Conservation (phyloP, 2,113 vertebrate species). For the Silurus asotus region DNA sequence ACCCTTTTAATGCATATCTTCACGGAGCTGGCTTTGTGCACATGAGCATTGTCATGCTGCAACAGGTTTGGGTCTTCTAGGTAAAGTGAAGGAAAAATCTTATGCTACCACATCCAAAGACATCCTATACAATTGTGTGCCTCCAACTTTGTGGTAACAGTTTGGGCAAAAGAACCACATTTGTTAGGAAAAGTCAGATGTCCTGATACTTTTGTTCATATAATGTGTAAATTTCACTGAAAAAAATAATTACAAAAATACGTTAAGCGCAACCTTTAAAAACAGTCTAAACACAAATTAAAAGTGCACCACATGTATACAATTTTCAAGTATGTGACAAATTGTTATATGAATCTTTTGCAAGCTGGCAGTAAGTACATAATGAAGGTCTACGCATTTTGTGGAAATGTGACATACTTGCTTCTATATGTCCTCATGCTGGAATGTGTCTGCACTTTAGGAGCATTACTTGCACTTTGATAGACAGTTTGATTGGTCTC, state of each 20-base stretch:
- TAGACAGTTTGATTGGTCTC: conserved; percentile 38
- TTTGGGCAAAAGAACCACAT: too few relatives aligned
- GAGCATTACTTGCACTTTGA: conserved; percentile 16
- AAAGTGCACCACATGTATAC: neutral
- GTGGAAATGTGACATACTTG: neutral
- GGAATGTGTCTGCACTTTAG: neutral
- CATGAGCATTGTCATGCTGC: too few relatives aligned
- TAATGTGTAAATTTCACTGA: neutral
- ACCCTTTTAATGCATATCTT: too few relatives aligned
- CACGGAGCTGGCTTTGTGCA: too few relatives aligned
- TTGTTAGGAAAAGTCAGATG: too few relatives aligned
- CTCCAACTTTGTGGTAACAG: too few relatives aligned
- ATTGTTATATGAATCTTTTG: neutral
- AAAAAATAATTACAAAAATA: neutral
- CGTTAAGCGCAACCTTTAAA: neutral
- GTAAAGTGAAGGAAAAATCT: too few relatives aligned
- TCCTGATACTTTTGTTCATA: too few relatives aligned
- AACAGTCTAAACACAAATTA: neutral
- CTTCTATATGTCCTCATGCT: neutral
- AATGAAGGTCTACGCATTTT: neutral
- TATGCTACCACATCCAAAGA: too few relatives aligned
- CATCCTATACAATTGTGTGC: too few relatives aligned
- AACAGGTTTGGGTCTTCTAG: too few relatives aligned
- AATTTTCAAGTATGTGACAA: neutral
- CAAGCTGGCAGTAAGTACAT: neutral